Conservation (phyloP, 2,113 vertebrate genomes). For the Eubucco bourcierii region DNA sequence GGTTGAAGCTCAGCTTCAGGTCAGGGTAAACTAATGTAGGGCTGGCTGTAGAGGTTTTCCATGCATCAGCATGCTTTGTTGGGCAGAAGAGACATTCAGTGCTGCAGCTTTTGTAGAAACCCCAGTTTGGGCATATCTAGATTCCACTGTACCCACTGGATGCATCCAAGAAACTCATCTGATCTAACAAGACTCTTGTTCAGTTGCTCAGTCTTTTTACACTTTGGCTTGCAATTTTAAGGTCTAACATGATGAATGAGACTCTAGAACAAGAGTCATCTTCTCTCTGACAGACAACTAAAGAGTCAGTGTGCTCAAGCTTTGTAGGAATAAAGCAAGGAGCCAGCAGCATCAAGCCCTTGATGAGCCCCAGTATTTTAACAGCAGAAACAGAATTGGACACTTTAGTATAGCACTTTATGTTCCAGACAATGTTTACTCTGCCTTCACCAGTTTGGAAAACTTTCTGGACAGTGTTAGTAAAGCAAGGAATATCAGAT, state of each 20-base stretch:
- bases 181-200: neutral
- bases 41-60: neutral
- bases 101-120: neutral
- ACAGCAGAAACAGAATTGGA: neutral
- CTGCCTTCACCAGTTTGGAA: neutral
- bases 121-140: neutral
- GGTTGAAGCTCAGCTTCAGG: neutral
- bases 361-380: neutral
- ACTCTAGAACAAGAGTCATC: neutral
- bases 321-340: neutral
- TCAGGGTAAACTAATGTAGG: neutral
- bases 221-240: neutral
- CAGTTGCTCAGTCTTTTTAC: neutral
- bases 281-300: neutral
- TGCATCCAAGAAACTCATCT: neutral
- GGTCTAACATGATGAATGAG: neutral
- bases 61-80: rapidly evolving
- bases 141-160: neutral
- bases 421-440: neutral
- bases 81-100: neutral
- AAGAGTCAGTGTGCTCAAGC: neutral
- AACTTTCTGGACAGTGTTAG: neutral
- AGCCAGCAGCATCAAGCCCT: neutral
- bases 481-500: neutral
- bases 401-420: neutral